A percentile compares a stretch with the other conserved stretches of the same genome.
phyloP scores from a whole-genome alignment of 2,797 vertebrate genomes.

The Poeciliopsis gracilis region DNA sequence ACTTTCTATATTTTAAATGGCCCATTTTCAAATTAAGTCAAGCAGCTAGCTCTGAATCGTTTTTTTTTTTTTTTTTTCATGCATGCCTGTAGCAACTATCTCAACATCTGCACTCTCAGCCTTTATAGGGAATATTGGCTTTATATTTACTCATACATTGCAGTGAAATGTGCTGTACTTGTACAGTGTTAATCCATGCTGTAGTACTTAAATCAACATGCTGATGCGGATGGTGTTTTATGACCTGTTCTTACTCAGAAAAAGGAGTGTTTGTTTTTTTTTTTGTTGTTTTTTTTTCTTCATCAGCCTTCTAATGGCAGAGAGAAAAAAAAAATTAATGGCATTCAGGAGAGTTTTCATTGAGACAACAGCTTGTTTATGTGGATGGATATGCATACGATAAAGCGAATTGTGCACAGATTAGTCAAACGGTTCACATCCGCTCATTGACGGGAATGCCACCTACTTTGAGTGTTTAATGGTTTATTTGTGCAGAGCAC shows the following conservation, averaged over 20 bases:
- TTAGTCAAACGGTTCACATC: background rate
- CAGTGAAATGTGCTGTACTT: background rate
- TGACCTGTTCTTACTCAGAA: constrained; percentile 66
- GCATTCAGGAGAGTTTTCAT: background rate
- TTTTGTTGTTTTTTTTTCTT: background rate
- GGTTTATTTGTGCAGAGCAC: background rate
- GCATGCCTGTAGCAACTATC: constrained; percentile 29
- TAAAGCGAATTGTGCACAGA: background rate
- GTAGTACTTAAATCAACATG: constrained; percentile 17
- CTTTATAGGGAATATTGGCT: constrained; percentile 37
- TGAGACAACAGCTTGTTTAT: background rate
- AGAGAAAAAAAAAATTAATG: constrained; percentile 4
- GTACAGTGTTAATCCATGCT: constrained; percentile 9
- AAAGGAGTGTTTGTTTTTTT: constrained; percentile 29
- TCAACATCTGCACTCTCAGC: constrained; percentile 29
- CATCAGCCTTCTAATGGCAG: background rate
- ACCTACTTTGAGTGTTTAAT: background rate
- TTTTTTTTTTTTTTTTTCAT: background rate
- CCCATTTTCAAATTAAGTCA: constrained; percentile 58
- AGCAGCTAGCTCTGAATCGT: constrained; percentile 39
- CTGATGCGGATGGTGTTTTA: constrained; percentile 16
- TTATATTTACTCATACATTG: constrained; percentile 14
- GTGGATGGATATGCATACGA: background rate
- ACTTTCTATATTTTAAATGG: constrained; percentile 58
- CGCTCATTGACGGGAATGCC: background rate